phyloP scores from a whole-genome alignment of 2,888 invertebrate species.

The Diaprepes abbreviatus region DNA sequence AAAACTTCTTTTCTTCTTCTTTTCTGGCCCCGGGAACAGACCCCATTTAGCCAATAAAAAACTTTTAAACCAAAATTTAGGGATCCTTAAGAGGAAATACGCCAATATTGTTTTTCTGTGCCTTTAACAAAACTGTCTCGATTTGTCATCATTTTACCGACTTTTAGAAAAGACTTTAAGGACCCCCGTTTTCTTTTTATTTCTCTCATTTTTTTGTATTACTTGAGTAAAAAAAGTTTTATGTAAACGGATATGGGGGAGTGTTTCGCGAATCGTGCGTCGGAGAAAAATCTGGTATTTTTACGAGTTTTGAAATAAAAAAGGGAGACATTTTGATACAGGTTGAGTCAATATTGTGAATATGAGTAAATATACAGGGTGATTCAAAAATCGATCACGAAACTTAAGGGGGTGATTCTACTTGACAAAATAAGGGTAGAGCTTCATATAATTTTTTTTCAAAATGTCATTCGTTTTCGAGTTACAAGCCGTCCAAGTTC shows the following conservation, averaged over 20 bases:
- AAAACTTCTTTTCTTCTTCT: neutral
- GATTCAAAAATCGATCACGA: no score
- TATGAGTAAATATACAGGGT: no score
- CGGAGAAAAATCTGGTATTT: no score
- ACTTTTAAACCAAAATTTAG: constrained; percentile 4
- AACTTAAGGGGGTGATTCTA: no score
- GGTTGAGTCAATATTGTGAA: no score
- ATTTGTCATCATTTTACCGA: constrained; percentile 20
- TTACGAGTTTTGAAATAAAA: no score
- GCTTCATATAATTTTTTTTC: no score
- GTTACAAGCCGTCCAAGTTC: no score
- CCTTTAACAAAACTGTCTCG: constrained; percentile 9
- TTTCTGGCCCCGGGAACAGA: neutral
- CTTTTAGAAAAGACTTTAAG: constrained; percentile 8
- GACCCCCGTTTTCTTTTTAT: constrained; percentile 1
- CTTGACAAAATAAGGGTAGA: no score
- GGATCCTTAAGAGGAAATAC: neutral
- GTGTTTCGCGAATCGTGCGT: no score
- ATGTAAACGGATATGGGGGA: constrained; percentile 1
- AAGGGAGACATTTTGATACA: no score
- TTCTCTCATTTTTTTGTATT: neutral
- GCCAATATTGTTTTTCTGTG: constrained; percentile 2
- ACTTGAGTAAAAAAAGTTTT: constrained; percentile 9
- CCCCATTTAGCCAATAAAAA: neutral
- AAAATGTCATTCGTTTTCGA: no score